Base-by-base conservation (phyloP, 2,888 invertebrate species). In the Nebria brevicollis region DNA sequence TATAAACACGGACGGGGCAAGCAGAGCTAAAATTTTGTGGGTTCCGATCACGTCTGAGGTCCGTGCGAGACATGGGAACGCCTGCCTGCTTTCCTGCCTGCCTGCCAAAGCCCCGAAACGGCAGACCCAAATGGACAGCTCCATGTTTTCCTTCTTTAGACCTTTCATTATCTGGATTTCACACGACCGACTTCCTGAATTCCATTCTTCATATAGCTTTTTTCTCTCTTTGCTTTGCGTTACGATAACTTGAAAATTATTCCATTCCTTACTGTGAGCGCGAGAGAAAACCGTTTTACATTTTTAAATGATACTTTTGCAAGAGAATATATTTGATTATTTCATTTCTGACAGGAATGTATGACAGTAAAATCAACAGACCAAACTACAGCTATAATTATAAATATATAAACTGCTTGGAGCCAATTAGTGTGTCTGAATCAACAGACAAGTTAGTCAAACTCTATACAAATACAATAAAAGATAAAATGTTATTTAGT, bases 91-190 rank as follows among this genome's bases (percentile, higher is more conserved):
- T 20, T 0, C 20, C 20, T 73, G 66, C 42, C 15, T 20, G 20
- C 20, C 20, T 73, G 66, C 42, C 15, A 70, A 34, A 73, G 72
- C 42, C 73, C 66, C 66, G 66, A 73, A 79, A 25, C 20, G 64
- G 64, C 41, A 54, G 15, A 41, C 64, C 41, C 15, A 73, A 78
- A 79, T 79, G 79, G 68, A 79, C 79, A 74, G 79, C 20, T 68
- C 77, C 54, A 77, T 77, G 77, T 70, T 54, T 54, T 73, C 78
- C 78, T 41, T 73, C 78, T 72, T 41, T 78, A 78, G 78, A 78
- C 78, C 41, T 78, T 78, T 78, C 73, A 78, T 73, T 78, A 77
- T 70, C 72, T 79, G 75, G 79, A 75, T 68, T 74, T 79, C 79
- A 79, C 66, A 66, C 68, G 68, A 66, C 42, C 74, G 74, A 74